phyloP scores from a whole-genome alignment of 2,113 vertebrate genomes.

The Hipposideros armiger region DNA sequence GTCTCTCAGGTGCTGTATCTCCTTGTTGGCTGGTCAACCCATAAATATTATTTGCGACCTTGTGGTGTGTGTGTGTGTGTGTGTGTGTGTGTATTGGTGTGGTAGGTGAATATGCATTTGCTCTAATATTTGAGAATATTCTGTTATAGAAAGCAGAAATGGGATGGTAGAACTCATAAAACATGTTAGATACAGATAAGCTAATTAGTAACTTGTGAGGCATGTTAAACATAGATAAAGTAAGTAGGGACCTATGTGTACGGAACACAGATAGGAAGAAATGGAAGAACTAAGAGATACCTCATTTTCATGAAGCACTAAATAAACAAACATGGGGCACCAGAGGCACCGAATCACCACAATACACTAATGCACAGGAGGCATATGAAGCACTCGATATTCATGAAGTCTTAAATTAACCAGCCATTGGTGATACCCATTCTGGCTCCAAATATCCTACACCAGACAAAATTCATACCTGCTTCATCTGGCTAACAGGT shows the following conservation, averaged over 20 bases:
- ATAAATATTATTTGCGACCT: background rate
- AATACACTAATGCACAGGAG: background rate
- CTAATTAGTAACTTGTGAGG: background rate
- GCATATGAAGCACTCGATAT: background rate
- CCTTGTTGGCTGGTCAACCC: background rate
- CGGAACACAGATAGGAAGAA: conserved; percentile 23
- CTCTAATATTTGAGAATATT: background rate
- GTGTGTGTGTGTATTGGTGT: background rate
- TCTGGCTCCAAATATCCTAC: background rate
- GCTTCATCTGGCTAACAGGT: background rate
- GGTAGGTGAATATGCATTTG: background rate
- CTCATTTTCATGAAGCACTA: background rate
- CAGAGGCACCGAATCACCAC: background rate
- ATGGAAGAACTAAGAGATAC: background rate
- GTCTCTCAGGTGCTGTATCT: background rate
- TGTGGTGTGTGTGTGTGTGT: background rate
- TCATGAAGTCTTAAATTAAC: background rate
- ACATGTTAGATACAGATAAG: conserved; percentile 20
- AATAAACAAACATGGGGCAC: background rate
- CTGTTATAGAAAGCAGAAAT: conserved; percentile 44
- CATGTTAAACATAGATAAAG: background rate
- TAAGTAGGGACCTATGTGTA: background rate
- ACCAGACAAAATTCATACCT: background rate
- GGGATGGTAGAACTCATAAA: background rate
- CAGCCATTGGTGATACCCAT: background rate